These are phyloP conservation scores for Drosophila anomelani DNA, from an alignment of 2,888 invertebrate genomes.

Conservation along the genomic window DNA sequence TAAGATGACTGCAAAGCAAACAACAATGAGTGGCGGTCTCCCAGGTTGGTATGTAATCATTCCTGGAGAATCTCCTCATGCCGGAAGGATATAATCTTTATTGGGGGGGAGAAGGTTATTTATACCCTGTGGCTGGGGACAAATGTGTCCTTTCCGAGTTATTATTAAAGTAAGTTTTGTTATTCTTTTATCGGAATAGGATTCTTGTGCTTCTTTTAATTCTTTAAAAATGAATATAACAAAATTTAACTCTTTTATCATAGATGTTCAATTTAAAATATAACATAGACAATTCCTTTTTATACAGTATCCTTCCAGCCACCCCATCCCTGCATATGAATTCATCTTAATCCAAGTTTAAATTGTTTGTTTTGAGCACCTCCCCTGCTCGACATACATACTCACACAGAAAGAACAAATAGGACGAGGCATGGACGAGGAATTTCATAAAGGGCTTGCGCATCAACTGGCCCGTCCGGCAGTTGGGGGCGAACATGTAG, in stretches of 20 bases:
- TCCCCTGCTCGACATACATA: constrained; percentile 62
- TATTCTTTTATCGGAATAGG: not conserved
- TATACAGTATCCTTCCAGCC: not conserved
- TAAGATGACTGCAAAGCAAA: constrained; percentile 89
- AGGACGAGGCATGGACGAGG: constrained; percentile 96
- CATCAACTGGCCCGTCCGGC: constrained; percentile 92
- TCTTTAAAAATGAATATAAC: too few relatives aligned
- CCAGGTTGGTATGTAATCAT: constrained; percentile 17
- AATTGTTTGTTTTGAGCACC: constrained; percentile 3
- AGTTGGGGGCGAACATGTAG: constrained; percentile 94
- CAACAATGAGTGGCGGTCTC: constrained; percentile 5
- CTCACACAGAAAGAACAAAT: constrained; percentile 96
- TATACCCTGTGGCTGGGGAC: not conserved
- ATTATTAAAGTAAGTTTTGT: not conserved
- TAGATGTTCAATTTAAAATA: too few relatives aligned
- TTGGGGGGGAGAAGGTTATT: not conserved
- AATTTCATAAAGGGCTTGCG: constrained; percentile 98
- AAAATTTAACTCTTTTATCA: too few relatives aligned
- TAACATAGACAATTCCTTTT: too few relatives aligned
- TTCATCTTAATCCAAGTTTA: constrained; percentile 9
- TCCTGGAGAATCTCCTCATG: not conserved
- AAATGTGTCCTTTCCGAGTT: not conserved
- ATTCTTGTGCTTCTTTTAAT: too few relatives aligned
- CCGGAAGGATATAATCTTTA: not conserved
- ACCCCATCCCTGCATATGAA: not conserved